Percentiles rank a stretch among this genome's conserved stretches.
phyloP scores from a whole-genome alignment of 2,888 invertebrate genomes.

The Phortica magna region DNA sequence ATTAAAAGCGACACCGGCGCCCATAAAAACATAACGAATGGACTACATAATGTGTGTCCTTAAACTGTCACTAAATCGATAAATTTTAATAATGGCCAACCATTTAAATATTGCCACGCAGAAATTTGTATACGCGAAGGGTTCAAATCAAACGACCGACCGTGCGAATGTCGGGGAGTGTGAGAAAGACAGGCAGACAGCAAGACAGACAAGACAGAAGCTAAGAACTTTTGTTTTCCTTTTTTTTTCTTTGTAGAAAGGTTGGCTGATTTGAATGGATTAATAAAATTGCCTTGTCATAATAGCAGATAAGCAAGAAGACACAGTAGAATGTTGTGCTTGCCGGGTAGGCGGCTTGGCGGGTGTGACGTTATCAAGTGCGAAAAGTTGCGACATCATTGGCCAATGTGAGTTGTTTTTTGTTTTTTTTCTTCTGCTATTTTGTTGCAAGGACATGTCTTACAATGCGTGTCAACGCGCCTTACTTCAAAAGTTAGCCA shows the following conservation, averaged over 20 bases:
- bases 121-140: constrained; percentile 37
- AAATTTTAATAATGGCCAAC: constrained; percentile 73
- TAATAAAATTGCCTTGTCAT: constrained; percentile 19
- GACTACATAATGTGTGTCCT: constrained; percentile 72
- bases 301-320: neutral
- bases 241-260: neutral
- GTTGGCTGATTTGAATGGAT: constrained; percentile 14
- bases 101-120: constrained; percentile 67
- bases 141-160: constrained; percentile 62
- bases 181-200: constrained; percentile 54
- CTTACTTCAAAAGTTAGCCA: constrained; percentile 16
- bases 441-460: constrained; percentile 6
- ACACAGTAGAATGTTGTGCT: neutral
- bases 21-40: constrained; percentile 73
- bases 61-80: constrained; percentile 76
- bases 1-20: constrained; percentile 65
- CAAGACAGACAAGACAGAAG: neutral
- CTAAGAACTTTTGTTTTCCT: neutral
- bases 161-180: constrained; percentile 53
- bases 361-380: neutral
- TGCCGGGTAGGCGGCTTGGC: neutral
- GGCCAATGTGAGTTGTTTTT: neutral
- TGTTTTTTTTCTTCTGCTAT: neutral
- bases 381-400: neutral
- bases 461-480: constrained; percentile 3